Evolutionary conservation across 2,113 vertebrate genomes (phyloP).

Genomic region (Rousettus leschenaultii): DNA sequence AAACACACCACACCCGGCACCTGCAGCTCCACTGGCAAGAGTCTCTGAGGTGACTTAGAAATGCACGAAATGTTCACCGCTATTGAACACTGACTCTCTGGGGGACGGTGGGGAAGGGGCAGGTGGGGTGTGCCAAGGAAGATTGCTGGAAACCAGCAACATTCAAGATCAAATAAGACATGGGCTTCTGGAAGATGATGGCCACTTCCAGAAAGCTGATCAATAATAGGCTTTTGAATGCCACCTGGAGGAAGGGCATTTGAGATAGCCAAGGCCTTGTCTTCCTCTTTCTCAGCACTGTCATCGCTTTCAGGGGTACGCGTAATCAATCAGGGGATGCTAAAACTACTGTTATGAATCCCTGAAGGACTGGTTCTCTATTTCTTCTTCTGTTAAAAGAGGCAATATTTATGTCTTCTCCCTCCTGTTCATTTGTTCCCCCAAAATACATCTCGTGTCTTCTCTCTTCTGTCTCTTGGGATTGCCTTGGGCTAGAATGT

Average conservation of each 20-base stretch:
- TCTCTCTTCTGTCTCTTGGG: not conserved
- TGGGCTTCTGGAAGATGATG: not conserved
- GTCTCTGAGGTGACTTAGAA: not conserved
- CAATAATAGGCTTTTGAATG: constrained; percentile 63
- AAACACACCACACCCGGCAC: not conserved
- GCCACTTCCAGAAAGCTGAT: not conserved
- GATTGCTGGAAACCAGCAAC: not conserved
- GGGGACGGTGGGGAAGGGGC: not conserved
- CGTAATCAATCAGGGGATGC: too few species aligned
- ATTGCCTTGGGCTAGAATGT: not conserved
- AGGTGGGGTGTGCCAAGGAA: too few species aligned
- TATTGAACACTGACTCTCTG: not conserved
- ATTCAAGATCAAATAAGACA: constrained; percentile 39
- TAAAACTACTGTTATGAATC: not conserved
- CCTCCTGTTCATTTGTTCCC: not conserved
- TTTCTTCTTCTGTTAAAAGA: not conserved
- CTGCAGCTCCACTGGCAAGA: not conserved
- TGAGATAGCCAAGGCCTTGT: too few species aligned
- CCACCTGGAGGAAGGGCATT: not conserved
- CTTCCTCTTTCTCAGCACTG: too few species aligned
- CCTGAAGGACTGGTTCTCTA: not conserved
- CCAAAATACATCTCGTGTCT: not conserved
- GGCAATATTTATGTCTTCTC: not conserved
- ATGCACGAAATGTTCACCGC: not conserved
- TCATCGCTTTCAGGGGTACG: fast-evolving